Conservation (phyloP, 1,140 invertebrate species). For the Samia ricini region DNA sequence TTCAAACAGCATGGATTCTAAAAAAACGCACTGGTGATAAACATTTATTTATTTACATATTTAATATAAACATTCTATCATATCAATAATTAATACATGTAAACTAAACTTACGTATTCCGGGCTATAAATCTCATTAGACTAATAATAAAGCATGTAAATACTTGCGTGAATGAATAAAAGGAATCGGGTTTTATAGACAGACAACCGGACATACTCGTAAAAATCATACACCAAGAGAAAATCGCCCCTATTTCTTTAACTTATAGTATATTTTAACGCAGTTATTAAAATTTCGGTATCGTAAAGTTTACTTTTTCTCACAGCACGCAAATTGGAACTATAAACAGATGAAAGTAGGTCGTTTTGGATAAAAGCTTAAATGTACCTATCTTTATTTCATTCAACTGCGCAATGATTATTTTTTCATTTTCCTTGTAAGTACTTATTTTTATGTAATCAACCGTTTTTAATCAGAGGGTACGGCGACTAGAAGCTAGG, state of each 20-base stretch:
- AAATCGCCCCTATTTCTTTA: not conserved
- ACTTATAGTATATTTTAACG: not conserved
- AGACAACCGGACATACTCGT: constrained; percentile 19
- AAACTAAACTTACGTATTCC: too few relatives aligned
- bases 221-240: not conserved
- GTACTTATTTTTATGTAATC: not conserved
- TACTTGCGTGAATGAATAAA: constrained; percentile 28
- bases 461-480: constrained; percentile 18
- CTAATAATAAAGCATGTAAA: constrained; percentile 15
- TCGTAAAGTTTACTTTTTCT: constrained; percentile 56
- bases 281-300: constrained; percentile 4
- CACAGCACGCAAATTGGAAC: constrained; percentile 53
- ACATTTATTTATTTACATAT: too few relatives aligned
- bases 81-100: too few relatives aligned
- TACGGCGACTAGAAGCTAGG: not conserved
- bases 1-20: too few relatives aligned
- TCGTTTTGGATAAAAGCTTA: constrained; percentile 31
- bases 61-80: too few relatives aligned
- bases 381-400: constrained; percentile 20
- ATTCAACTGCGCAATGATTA: constrained; percentile 15
- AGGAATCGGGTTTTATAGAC: constrained; percentile 28
- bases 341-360: constrained; percentile 64
- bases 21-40: too few relatives aligned
- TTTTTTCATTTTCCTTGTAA: constrained; percentile 17
- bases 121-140: not conserved